phyloP scores from a whole-genome alignment of 2,797 vertebrate genomes.

The Myotis findleyi region DNA sequence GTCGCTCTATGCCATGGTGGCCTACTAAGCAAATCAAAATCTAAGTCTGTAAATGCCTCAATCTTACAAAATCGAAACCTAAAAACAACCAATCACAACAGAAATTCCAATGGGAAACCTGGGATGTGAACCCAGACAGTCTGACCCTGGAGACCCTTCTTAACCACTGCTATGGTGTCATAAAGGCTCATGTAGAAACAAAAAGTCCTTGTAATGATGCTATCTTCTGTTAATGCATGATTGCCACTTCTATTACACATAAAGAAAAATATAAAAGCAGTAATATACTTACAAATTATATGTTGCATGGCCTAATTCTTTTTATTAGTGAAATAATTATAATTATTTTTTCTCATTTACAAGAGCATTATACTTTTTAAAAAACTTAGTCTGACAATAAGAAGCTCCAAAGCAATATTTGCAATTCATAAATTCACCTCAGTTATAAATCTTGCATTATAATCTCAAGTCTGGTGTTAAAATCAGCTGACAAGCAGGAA shows the following conservation, averaged over 20 bases:
- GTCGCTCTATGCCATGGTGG: neutral
- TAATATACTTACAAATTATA: neutral
- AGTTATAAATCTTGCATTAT: neutral
- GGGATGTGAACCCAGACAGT: neutral
- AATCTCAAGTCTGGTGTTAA: neutral
- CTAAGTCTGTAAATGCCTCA: neutral
- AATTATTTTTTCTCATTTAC: neutral
- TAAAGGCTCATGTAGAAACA: neutral
- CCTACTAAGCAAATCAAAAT: neutral
- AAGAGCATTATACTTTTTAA: neutral
- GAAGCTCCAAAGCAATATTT: neutral
- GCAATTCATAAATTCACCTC: neutral
- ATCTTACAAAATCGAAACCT: neutral
- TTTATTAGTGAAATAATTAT: constrained; percentile 6
- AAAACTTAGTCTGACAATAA: neutral
- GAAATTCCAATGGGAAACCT: neutral
- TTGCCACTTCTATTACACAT: neutral
- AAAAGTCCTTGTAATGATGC: neutral
- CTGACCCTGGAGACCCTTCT: neutral
- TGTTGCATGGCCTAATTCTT: neutral
- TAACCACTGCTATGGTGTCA: neutral
- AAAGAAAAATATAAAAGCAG: neutral
- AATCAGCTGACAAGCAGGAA: constrained; percentile 26
- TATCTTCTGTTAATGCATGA: neutral
- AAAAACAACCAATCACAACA: neutral